Percentiles rank a stretch among this genome's conserved stretches.
phyloP scores from a whole-genome alignment of 2,797 vertebrate genomes.

The Pempheris klunzingeri region DNA sequence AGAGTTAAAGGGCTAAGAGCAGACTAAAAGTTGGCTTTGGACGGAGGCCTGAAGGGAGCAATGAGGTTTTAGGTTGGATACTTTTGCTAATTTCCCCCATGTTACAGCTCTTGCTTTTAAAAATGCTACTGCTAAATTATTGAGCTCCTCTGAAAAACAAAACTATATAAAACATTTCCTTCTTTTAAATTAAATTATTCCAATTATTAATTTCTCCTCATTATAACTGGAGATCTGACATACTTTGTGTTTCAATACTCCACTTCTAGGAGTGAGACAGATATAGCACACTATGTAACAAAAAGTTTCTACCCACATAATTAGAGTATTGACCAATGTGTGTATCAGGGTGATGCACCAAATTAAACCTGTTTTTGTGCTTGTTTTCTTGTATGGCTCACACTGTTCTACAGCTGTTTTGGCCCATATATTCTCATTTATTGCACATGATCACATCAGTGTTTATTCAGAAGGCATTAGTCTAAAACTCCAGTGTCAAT shows the following conservation, averaged over 20 bases:
- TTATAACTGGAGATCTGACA: background rate
- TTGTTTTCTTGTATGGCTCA: conserved; percentile 4
- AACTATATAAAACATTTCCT: background rate
- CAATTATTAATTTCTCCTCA: background rate
- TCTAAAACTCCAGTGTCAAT: conserved; percentile 56
- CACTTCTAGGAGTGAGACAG: background rate
- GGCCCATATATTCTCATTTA: conserved; percentile 51
- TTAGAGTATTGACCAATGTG: background rate
- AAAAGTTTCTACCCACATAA: background rate
- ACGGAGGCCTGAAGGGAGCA: too few species aligned
- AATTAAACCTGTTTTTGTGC: background rate
- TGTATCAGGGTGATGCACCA: background rate
- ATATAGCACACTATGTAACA: background rate
- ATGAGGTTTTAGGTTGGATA: too few species aligned
- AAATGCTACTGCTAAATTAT: background rate
- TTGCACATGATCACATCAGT: conserved; percentile 57
- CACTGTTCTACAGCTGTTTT: conserved; percentile 19
- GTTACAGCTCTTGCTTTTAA: too few species aligned
- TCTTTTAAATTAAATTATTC: background rate
- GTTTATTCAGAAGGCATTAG: conserved; percentile 73
- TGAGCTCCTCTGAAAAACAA: background rate
- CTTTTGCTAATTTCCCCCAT: too few species aligned
- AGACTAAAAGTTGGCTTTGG: too few species aligned
- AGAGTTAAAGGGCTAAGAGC: too few species aligned
- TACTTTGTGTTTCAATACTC: background rate